Evolutionary conservation across 2,113 vertebrate species (phyloP).

Genomic region (Chelonoidis abingdonii): DNA sequence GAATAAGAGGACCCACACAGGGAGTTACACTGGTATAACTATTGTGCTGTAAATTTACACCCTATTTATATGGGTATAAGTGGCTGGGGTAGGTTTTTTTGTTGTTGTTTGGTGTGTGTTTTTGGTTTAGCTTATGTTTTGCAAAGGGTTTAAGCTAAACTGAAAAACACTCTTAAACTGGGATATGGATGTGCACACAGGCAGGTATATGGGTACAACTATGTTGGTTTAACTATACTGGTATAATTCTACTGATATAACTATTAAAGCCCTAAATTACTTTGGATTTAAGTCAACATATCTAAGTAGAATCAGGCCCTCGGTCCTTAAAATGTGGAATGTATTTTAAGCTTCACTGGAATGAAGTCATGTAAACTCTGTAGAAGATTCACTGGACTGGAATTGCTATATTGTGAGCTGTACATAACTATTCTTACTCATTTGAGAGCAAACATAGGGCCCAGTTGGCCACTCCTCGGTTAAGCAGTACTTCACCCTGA

Average conservation of each 20-base stretch:
- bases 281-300: neutral
- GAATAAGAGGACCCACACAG: neutral
- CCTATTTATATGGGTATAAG: neutral
- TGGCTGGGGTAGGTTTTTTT: neutral
- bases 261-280: neutral
- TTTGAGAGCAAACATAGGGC: neutral
- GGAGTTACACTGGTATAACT: neutral
- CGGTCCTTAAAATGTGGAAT: neutral
- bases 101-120: neutral
- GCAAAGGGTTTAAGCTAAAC: neutral
- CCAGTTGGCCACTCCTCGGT: neutral
- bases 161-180: neutral
- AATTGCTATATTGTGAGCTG: neutral
- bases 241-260: neutral
- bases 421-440: neutral
- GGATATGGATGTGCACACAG: neutral
- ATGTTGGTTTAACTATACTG: neutral
- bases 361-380: neutral
- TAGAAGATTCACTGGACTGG: neutral
- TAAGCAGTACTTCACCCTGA: neutral
- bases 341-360: neutral
- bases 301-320: neutral
- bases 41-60: neutral
- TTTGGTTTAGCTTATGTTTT: neutral
- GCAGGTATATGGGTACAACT: neutral